Evolutionary conservation across 2,113 vertebrate species (phyloP).

Genomic region (Tenrec ecaudatus): DNA sequence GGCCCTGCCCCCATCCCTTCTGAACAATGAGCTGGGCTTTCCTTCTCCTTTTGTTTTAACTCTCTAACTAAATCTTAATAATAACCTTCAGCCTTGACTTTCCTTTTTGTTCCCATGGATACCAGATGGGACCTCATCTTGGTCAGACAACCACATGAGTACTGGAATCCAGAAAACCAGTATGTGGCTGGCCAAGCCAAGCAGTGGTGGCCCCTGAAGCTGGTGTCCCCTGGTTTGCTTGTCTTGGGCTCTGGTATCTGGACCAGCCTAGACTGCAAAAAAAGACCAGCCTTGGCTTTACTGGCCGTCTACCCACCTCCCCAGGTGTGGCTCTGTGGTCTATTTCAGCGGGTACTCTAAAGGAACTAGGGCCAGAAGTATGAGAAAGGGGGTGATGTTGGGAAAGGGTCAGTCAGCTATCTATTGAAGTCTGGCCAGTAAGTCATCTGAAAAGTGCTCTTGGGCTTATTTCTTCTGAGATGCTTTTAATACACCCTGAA

Average conservation of each 20-base stretch:
- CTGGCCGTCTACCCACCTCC: neutral
- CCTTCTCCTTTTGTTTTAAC: conserved; percentile 58
- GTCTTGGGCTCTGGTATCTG: neutral
- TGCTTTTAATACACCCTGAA: no score
- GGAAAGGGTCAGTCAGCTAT: neutral
- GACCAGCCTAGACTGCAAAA: neutral
- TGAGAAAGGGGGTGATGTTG: neutral
- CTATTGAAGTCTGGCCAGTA: no score
- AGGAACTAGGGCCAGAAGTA: no score
- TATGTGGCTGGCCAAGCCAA: neutral
- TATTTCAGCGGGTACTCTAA: neutral
- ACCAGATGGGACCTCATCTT: neutral
- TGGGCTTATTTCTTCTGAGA: neutral
- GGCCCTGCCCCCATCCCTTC: neutral
- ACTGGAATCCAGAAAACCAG: neutral
- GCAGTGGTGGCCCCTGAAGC: neutral
- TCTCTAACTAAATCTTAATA: conserved; percentile 48
- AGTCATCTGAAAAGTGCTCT: no score
- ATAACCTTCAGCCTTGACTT: conserved; percentile 14
- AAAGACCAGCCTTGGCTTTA: neutral
- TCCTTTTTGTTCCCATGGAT: conserved; percentile 44
- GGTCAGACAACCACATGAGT: neutral
- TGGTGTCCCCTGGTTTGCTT: neutral
- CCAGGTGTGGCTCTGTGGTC: neutral
- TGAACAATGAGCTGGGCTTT: neutral